phyloP scores from a whole-genome alignment of 2,888 invertebrate genomes.

The Cephus nigrinus region DNA sequence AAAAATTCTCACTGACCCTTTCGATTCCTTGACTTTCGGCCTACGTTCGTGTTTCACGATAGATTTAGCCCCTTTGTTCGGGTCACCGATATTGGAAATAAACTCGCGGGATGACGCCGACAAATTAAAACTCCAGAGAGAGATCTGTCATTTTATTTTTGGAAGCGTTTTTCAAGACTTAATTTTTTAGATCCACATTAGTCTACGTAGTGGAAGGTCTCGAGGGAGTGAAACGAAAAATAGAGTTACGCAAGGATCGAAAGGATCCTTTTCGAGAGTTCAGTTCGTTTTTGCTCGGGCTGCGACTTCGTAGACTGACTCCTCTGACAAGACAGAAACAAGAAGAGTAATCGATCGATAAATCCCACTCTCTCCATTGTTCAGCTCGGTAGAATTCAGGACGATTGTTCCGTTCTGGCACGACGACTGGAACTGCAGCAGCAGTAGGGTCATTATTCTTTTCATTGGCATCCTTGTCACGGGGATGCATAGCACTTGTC shows the following conservation, averaged over 20 bases:
- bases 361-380: conserved; percentile 40
- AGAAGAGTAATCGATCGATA: conserved; percentile 30
- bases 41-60: background rate
- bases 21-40: background rate
- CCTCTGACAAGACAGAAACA: background rate
- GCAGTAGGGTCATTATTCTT: conserved; percentile 36
- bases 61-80: background rate
- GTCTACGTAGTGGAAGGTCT: background rate
- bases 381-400: conserved; percentile 33
- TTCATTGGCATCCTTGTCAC: conserved; percentile 30
- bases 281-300: background rate
- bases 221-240: background rate
- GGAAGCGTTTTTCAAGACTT: background rate
- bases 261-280: background rate
- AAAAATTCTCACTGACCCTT: background rate
- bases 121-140: background rate
- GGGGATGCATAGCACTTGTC: conserved; percentile 25
- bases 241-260: background rate
- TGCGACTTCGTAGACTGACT: background rate
- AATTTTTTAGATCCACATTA: background rate
- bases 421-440: conserved; percentile 28
- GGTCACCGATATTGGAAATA: background rate
- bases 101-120: background rate
- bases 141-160: background rate
- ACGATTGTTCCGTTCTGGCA: conserved; percentile 45